Percentiles rank a stretch among this genome's conserved stretches.
phyloP scores from a whole-genome alignment of 37 sponge, comb jelly and placozoan genomes.

The Ephydatia muelleri region DNA sequence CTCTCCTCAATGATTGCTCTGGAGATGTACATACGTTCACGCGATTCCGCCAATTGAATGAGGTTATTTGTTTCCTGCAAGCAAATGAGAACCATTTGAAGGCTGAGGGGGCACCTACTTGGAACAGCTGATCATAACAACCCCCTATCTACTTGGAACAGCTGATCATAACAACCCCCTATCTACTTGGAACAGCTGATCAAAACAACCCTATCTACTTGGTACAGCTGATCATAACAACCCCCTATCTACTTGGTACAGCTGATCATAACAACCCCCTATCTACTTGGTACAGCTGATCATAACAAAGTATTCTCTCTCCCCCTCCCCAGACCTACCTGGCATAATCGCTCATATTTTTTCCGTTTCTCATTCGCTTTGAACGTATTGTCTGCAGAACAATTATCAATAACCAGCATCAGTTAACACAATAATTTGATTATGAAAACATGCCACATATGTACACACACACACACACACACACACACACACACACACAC shows the following conservation, averaged over 20 bases:
- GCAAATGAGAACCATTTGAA: background rate
- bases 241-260: too few species aligned
- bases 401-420: background rate
- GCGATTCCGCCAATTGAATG: slow-evolving; percentile 32
- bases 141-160: background rate
- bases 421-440: background rate
- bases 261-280: background rate
- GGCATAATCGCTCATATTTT: background rate
- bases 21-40: slow-evolving; percentile 55
- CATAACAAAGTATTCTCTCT: too few species aligned
- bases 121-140: background rate
- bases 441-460: background rate
- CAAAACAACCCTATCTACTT: too few species aligned
- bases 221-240: background rate
- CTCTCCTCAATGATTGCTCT: slow-evolving; percentile 65
- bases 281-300: background rate
- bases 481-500: background rate
- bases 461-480: slow-evolving; percentile 6
- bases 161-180: background rate
- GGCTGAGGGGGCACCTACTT: background rate
- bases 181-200: too few species aligned
- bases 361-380: background rate
- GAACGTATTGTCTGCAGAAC: background rate
- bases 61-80: slow-evolving; percentile 50
- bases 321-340: background rate